These are phyloP conservation scores for Columba livia DNA, from an alignment of 2,113 vertebrate species.

Conservation along the genomic window DNA sequence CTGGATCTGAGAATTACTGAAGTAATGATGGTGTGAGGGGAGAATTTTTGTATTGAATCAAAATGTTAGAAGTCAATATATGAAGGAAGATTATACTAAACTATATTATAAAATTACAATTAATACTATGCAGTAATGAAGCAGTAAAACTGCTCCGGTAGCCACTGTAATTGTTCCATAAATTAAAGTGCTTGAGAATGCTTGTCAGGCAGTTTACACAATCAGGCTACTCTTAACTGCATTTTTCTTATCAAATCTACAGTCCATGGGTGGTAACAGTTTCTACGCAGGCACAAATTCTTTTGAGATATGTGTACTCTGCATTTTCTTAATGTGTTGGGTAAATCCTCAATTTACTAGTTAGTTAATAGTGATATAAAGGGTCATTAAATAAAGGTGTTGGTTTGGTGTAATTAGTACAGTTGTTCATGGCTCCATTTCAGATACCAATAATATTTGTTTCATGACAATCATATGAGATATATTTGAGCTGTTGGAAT, in stretches of 20 bases:
- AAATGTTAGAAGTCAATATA: background rate
- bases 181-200: background rate
- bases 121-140: background rate
- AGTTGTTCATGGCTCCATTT: background rate
- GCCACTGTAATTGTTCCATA: background rate
- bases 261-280: background rate
- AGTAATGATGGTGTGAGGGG: background rate
- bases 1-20: background rate
- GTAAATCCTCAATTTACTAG: background rate
- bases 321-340: background rate
- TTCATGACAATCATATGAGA: background rate
- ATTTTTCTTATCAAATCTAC: background rate
- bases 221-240: background rate
- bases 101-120: background rate
- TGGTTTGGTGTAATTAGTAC: background rate
- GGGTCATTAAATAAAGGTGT: conserved; percentile 17
- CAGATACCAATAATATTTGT: background rate
- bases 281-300: background rate
- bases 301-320: background rate
- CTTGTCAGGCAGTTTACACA: background rate
- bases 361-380: conserved; percentile 31
- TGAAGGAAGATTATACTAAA: background rate
- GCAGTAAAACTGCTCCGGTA: background rate
- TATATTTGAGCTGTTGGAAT: background rate
- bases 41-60: background rate